A percentile compares a stretch with the other conserved stretches of the same genome.
Conservation (phyloP, 1,140 invertebrate genomes). For the Heliothis virescens region DNA sequence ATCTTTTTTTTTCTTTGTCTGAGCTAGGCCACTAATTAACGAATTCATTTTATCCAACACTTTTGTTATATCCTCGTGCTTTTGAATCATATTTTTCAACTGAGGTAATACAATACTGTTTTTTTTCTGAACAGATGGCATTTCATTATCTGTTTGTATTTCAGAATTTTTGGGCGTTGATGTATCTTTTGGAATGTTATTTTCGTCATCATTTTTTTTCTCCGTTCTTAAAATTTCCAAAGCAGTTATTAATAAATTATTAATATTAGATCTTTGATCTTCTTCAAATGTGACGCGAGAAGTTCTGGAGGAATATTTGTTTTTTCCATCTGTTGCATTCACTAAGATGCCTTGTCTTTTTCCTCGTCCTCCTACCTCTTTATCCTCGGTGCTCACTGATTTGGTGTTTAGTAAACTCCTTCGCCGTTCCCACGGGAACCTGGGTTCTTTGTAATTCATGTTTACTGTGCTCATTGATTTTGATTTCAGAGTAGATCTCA, state of each 20-base stretch:
- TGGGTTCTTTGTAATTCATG: not conserved
- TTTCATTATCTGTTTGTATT: not conserved
- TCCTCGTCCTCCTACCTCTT: no score
- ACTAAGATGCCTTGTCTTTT: not conserved
- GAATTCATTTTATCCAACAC: not conserved
- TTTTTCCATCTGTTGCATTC: not conserved
- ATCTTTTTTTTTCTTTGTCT: not conserved
- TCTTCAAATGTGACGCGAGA: not conserved
- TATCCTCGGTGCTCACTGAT: not conserved
- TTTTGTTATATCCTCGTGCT: not conserved
- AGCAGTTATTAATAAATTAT: slow-evolving; percentile 5
- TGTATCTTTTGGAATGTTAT: not conserved
- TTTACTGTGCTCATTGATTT: slow-evolving; percentile 23
- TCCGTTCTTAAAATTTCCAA: not conserved
- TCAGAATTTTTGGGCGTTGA: not conserved
- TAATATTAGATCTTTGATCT: not conserved
- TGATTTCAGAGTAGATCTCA: slow-evolving; percentile 5
- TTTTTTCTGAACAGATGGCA: not conserved
- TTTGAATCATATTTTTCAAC: not conserved
- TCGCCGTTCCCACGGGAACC: not conserved
- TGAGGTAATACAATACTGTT: not conserved
- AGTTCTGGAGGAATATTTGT: not conserved
- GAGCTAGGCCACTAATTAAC: not conserved
- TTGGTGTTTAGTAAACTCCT: not conserved
- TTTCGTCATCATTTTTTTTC: not conserved